A percentile compares a stretch with the other conserved stretches of the same genome.
phyloP scores from a whole-genome alignment of 2,113 vertebrate genomes.

The Psittacus erithacus region DNA sequence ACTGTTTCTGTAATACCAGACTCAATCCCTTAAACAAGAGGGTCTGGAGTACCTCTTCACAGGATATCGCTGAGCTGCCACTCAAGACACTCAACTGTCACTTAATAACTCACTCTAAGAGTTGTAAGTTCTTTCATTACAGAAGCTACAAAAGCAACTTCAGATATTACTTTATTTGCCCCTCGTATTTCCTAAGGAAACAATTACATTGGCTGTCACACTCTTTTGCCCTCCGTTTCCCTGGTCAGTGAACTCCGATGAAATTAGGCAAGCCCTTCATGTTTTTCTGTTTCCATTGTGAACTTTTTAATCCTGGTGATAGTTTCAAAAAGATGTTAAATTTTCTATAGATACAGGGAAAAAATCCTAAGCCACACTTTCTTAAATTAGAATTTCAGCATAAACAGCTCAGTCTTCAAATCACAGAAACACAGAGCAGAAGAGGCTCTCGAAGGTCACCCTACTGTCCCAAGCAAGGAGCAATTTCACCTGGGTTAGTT shows the following conservation, averaged over 20 bases:
- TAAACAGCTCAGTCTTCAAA: neutral
- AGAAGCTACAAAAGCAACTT: neutral
- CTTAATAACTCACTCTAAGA: neutral
- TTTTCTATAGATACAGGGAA: neutral
- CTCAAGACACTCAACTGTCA: rapidly evolving
- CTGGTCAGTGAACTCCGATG: neutral
- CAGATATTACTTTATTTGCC: neutral
- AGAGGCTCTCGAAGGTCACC: neutral
- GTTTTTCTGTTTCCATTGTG: neutral
- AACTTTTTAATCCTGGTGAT: neutral
- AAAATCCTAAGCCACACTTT: neutral
- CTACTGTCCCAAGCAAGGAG: neutral
- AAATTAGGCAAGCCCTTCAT: neutral
- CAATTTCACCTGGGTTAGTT: neutral
- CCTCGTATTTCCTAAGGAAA: neutral
- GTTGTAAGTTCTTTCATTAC: neutral
- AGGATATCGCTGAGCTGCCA: neutral
- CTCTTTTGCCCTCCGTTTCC: neutral
- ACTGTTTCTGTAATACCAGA: rapidly evolving
- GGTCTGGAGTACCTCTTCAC: neutral
- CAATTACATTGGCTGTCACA: neutral
- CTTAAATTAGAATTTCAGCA: neutral
- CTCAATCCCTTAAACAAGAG: rapidly evolving
- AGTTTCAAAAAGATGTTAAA: neutral
- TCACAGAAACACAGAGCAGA: neutral